Evolutionary conservation across 2,113 vertebrate genomes (phyloP).

Genomic region (Carollia perspicillata): DNA sequence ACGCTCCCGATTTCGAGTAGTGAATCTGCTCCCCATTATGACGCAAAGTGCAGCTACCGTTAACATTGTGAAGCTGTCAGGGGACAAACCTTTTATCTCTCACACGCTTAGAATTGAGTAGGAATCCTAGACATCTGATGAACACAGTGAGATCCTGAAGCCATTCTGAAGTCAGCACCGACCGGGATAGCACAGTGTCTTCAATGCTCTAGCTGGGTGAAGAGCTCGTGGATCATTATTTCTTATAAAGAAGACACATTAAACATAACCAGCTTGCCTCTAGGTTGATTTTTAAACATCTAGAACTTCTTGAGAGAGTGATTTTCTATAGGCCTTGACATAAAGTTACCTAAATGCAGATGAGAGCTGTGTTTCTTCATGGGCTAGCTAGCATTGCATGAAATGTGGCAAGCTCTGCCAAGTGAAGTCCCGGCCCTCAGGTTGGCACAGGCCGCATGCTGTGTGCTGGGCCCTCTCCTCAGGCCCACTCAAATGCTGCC

Average conservation of each 20-base stretch:
- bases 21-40: neutral
- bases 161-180: neutral
- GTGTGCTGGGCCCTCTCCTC: fast-evolving
- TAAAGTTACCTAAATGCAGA: fast-evolving
- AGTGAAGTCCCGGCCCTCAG: neutral
- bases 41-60: fast-evolving
- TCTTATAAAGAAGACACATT: neutral
- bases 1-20: neutral
- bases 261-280: neutral
- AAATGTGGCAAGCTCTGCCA: neutral
- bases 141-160: neutral
- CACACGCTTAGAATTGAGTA: neutral
- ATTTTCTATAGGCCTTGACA: neutral
- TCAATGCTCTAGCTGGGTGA: fast-evolving
- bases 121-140: neutral
- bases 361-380: fast-evolving
- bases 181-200: fast-evolving
- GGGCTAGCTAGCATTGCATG: fast-evolving
- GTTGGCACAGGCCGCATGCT: fast-evolving
- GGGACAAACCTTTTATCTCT: neutral
- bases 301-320: neutral
- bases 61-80: neutral
- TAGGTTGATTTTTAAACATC: neutral
- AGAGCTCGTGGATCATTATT: neutral
- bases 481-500: fast-evolving